Evolutionary conservation across 2,888 invertebrate genomes (phyloP), one percentile per base, ranked within the genome.

Genomic region (Malacosoma neustria): DNA sequence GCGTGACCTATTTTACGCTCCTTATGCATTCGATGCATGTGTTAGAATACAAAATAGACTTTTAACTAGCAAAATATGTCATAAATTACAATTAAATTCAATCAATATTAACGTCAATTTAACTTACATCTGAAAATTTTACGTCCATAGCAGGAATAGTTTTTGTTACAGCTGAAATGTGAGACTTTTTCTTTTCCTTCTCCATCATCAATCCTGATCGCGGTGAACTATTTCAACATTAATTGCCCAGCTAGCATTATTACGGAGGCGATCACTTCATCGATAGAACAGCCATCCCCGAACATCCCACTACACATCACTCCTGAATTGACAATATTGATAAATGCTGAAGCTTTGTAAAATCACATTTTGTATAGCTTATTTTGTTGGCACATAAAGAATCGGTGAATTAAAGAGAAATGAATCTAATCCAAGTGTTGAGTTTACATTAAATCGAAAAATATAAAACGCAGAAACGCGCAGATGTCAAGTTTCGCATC

Each of bases 401-500:
- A 29, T 30, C 22, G 35, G 37, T 33, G 36, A 42, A 48, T 50
- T 46, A 38, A 47, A 47, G 47, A 46, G 46, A 66, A 69, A 69
- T 62, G 61, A 71, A 69, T 58, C 45, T 61, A 45, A 52, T 49
- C 45, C 56, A 48, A 54, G 51, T 59, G 58, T 64, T 69, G 55
- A 69, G 61, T 57, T 61, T 59, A 69, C 65, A 68, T 69, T 65
- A 72, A 70, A 72, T 72, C 67, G 67, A 63, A 72, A 79, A 75
- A 73, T 68, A 72, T 57, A 67, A 73, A 77, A 79, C 80, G 80
- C 76, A 76, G 81, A 70, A 77, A 64, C 81, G 85, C 85, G 84
- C 84, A 82, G 84, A 82, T 81, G 84, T 82, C 76, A 81, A 80
- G 81, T 79, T 76, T 81, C 81, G 76, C 85, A 85, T 85, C 85